Evolutionary conservation across 2,888 invertebrate genomes (phyloP).

Genomic region (Uropetala carovei): DNA sequence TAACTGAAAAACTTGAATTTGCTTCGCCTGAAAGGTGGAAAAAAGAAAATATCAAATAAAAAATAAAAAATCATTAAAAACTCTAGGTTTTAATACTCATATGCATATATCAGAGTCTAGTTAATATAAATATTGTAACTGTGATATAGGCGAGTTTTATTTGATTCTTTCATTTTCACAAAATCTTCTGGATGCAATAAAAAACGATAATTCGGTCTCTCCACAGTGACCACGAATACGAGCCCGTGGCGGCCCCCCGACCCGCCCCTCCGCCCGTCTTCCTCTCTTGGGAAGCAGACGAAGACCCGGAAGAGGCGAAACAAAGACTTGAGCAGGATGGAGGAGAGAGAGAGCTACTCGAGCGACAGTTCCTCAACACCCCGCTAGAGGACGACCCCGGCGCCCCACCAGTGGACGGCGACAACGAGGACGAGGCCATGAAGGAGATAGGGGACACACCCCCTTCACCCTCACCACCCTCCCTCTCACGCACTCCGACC

Average conservation of each 20-base stretch:
- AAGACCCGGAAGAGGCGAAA: constrained; percentile 67
- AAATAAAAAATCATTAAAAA: no score
- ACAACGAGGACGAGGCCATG: constrained; percentile 75
- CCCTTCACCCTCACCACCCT: constrained; percentile 75
- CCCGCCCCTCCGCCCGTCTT: constrained; percentile 52
- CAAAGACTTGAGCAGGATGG: constrained; percentile 68
- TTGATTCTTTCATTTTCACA: no score
- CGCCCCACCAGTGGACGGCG: constrained; percentile 73
- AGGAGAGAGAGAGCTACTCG: constrained; percentile 42
- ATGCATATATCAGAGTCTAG: no score
- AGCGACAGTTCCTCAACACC: constrained; percentile 69
- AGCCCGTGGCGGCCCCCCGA: constrained; percentile 87
- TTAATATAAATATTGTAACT: no score
- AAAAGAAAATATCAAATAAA: no score
- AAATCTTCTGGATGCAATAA: not conserved
- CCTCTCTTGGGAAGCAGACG: constrained; percentile 65
- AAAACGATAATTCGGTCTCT: not conserved
- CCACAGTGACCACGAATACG: constrained; percentile 95
- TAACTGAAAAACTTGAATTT: no score
- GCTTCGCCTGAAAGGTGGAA: no score
- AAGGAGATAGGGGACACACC: constrained; percentile 72
- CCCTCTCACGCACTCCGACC: constrained; percentile 79
- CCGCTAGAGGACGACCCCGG: constrained; percentile 72
- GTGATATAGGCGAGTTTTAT: no score
- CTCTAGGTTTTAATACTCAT: no score